A percentile compares a stretch with the other conserved stretches of the same genome.
phyloP scores from a whole-genome alignment of 2,113 vertebrate genomes.

The Pomatostomus ruficeps region DNA sequence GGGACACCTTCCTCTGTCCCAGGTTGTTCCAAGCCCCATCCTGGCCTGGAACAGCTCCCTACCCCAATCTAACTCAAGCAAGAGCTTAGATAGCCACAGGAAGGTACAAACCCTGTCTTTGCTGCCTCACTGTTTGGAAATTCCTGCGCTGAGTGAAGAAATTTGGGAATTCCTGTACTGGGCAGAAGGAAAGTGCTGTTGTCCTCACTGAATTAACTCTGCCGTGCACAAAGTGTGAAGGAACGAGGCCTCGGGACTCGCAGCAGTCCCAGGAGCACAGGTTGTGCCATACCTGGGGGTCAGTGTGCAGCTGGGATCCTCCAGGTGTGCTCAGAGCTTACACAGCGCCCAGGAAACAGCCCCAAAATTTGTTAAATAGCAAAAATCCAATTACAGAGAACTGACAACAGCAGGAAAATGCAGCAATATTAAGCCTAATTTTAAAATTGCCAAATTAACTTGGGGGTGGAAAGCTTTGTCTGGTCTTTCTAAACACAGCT shows the following conservation, averaged over 20 bases:
- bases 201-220: rapidly evolving
- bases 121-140: neutral
- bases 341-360: neutral
- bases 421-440: neutral
- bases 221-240: no score
- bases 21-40: neutral
- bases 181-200: neutral
- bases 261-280: no score
- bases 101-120: neutral
- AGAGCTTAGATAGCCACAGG: neutral
- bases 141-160: rapidly evolving
- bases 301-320: neutral
- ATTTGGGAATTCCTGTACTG: no score
- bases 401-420: neutral
- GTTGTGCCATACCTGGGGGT: rapidly evolving
- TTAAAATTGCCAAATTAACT: neutral
- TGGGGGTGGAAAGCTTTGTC: neutral
- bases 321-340: neutral
- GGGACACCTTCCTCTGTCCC: neutral
- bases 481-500: no score
- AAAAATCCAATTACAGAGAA: neutral
- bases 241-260: rapidly evolving
- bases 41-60: neutral
- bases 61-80: rapidly evolving
- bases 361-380: neutral